A percentile compares a stretch with the other conserved stretches of the same genome.
phyloP scores from a whole-genome alignment of 1,140 invertebrate species.

The Bombus vancouverensis region DNA sequence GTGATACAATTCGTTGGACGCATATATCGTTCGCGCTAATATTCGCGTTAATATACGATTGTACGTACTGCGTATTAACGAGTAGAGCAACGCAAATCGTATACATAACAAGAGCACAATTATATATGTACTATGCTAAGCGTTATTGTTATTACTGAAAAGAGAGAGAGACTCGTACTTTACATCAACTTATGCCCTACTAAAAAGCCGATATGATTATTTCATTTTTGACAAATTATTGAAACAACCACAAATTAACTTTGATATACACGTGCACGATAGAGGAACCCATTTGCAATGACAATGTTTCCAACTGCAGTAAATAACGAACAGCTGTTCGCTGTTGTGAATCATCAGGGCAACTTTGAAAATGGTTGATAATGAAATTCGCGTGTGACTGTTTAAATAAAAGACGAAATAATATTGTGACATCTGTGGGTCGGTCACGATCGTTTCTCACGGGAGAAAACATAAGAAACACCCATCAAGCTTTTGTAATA shows the following conservation, averaged over 20 bases:
- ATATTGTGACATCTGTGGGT: background rate
- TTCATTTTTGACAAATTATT: conserved; percentile 1
- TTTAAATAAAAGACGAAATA: conserved; percentile 6
- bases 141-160: conserved; percentile 17
- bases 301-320: background rate
- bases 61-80: background rate
- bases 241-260: background rate
- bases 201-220: background rate
- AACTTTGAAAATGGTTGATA: conserved; percentile 9
- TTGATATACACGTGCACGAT: background rate
- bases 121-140: conserved; percentile 35
- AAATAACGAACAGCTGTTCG: background rate
- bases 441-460: background rate
- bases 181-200: background rate
- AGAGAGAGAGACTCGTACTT: conserved; percentile 19
- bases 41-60: background rate
- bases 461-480: background rate
- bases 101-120: conserved; percentile 32
- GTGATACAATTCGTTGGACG: conserved; percentile 5
- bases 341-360: background rate
- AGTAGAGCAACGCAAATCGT: conserved; percentile 25
- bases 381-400: conserved; percentile 16
- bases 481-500: conserved; percentile 23
- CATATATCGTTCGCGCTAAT: background rate
- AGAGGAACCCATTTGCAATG: conserved; percentile 7